These are phyloP conservation scores for Oncopeltus fasciatus DNA, from an alignment of 1,140 invertebrate species.

Conservation along the genomic window DNA sequence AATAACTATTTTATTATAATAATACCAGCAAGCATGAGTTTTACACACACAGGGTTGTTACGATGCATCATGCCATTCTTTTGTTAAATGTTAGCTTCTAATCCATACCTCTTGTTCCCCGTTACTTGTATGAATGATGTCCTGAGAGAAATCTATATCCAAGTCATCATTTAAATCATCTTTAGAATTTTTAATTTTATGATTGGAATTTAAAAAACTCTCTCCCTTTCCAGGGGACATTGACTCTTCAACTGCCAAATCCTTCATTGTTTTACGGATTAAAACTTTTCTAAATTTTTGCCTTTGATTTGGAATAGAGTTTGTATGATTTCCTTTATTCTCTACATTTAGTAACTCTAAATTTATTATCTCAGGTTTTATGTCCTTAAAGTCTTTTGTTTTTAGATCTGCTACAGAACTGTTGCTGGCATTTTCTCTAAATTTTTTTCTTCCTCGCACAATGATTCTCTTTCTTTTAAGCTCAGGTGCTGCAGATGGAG, in stretches of 20 bases:
- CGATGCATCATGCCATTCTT: neutral
- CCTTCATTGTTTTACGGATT: conserved; percentile 1
- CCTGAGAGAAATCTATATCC: neutral
- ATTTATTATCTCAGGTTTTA: too few relatives aligned
- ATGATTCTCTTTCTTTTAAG: neutral
- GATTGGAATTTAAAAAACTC: neutral
- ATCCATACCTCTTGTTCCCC: conserved; percentile 2
- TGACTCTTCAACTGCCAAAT: conserved; percentile 11
- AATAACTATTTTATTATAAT: neutral
- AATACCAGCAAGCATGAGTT: conserved; percentile 5
- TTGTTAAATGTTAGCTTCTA: conserved; percentile 1
- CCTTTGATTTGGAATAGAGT: too few relatives aligned
- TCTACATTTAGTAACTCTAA: too few relatives aligned
- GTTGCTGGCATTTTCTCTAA: neutral
- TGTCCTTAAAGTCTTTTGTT: too few relatives aligned
- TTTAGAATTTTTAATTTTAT: neutral
- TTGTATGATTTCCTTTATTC: too few relatives aligned
- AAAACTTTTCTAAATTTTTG: conserved; percentile 1
- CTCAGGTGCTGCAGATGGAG: neutral
- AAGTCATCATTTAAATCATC: neutral
- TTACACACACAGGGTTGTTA: conserved; percentile 2
- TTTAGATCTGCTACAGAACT: too few relatives aligned
- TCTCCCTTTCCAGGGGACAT: neutral
- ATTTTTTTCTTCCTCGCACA: neutral
- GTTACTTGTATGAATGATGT: neutral